Base-by-base conservation (phyloP, 1,140 invertebrate species). In the Battus philenor region DNA sequence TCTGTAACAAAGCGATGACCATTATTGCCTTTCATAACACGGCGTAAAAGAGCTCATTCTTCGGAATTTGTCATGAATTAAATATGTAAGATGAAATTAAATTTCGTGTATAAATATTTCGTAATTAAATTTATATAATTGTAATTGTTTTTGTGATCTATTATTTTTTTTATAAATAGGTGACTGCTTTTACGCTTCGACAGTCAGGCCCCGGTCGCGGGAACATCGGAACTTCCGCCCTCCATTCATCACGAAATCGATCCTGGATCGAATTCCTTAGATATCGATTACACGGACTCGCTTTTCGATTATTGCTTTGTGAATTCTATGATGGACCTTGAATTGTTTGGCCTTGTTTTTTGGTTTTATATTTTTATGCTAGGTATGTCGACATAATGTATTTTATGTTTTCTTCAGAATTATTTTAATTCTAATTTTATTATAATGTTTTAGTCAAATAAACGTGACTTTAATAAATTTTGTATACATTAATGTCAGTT, bases 221-320 rank as follows among this genome's bases (percentile, higher is more conserved):
- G 54, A 67, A 67, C 56, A 63, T 55, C 57, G 59, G 53, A 50
- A 76, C 76, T 80, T 80, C 73, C 76, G 76, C 46, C 59, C 59
- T 50, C 53, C 65, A 75, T 80, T 77, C 71, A 76, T 76, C 68
- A 75, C 68, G 70, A 69, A 67, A 71, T 73, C 73, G 69, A 80
- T 74, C 59, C 55, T 59, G 56, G 44, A 67, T 69, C 66, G 58
- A 73, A 71, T 71, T 48, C 61, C 59, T 48, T 52, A 50, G 49
- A 59, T 76, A 80, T 80, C 68, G 73, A 77, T 80, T 80, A 69
- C 76, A 80, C 61, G 62, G 58, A 51, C 52, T 56, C 54, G 60
- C 52, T 61, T 63, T 64, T 49, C 41, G 52, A 51, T 49, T 27
- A 47, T 44, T 17, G 27, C 41, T 51, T 38, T 38, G 34, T 13